phyloP scores from a whole-genome alignment of 2,797 vertebrate genomes.

The Acipenser ruthenus region DNA sequence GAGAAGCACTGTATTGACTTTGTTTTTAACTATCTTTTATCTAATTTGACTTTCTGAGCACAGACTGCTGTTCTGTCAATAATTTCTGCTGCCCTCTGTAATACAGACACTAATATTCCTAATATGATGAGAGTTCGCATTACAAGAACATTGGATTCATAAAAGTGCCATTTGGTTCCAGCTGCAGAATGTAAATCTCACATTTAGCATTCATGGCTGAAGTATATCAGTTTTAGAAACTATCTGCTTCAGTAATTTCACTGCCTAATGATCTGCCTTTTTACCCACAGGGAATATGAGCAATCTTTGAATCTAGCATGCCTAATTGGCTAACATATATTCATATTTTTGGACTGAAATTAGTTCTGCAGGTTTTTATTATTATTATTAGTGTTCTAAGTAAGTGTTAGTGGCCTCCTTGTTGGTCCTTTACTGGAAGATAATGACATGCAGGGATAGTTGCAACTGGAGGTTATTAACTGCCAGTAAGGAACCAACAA shows the following conservation, averaged over 20 bases:
- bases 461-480: too few relatives aligned
- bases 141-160: conserved; percentile 28
- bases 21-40: background rate
- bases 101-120: conserved; percentile 38
- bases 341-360: too few relatives aligned
- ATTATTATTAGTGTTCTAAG: too few relatives aligned
- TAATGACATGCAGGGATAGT: too few relatives aligned
- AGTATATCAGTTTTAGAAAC: conserved; percentile 25
- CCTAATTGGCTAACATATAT: background rate
- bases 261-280: conserved; percentile 29
- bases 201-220: conserved; percentile 27
- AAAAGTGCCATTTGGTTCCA: conserved; percentile 16
- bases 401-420: too few relatives aligned
- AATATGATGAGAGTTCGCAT: conserved; percentile 32
- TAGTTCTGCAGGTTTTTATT: too few relatives aligned
- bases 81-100: conserved; percentile 31
- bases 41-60: conserved; percentile 29
- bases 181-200: conserved; percentile 32
- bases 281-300: conserved; percentile 21
- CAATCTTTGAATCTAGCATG: conserved; percentile 27
- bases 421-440: too few relatives aligned
- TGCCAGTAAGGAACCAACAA: too few relatives aligned
- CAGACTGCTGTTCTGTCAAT: conserved; percentile 30
- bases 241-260: conserved; percentile 25
- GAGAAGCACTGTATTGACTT: background rate